phyloP scores from a whole-genome alignment of 2,888 invertebrate species.

The Allygus modestus region DNA sequence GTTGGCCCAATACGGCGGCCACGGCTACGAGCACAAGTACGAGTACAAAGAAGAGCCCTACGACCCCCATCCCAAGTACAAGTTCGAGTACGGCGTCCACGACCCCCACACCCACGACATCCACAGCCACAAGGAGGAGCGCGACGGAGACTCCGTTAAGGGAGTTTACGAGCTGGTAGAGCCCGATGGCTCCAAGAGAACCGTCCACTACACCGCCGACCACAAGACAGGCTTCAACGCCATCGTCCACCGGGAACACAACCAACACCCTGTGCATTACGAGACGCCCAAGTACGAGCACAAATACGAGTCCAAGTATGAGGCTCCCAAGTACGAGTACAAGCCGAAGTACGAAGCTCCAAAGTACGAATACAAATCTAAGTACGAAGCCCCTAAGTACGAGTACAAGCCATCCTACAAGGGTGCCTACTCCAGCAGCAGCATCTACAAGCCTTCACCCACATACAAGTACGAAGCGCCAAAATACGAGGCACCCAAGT shows the following conservation, averaged over 20 bases:
- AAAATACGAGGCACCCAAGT: slow-evolving; percentile 61
- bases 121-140: slow-evolving; percentile 63
- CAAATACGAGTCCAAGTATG: slow-evolving; percentile 50
- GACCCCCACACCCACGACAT: slow-evolving; percentile 63
- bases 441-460: slow-evolving; percentile 18
- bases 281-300: slow-evolving; percentile 27
- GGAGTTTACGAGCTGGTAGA: slow-evolving; percentile 63
- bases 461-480: slow-evolving; percentile 39
- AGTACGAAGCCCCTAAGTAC: slow-evolving; percentile 51
- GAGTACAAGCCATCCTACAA: slow-evolving; percentile 50
- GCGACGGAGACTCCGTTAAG: slow-evolving; percentile 63
- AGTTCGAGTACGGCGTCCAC: slow-evolving; percentile 58
- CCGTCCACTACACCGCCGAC: slow-evolving; percentile 63
- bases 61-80: slow-evolving; percentile 54
- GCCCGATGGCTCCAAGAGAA: slow-evolving; percentile 62
- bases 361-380: slow-evolving; percentile 44
- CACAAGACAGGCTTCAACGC: slow-evolving; percentile 64
- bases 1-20: slow-evolving; percentile 35
- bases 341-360: slow-evolving; percentile 58
- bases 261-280: slow-evolving; percentile 5
- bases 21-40: slow-evolving; percentile 45
- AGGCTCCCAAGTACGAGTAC: slow-evolving; percentile 54
- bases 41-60: slow-evolving; percentile 49
- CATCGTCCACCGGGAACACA: slow-evolving; percentile 61
- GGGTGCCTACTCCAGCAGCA: slow-evolving; percentile 50